Evolutionary conservation across 2,888 invertebrate genomes (phyloP).

Genomic region (Cerastis rubricosa): DNA sequence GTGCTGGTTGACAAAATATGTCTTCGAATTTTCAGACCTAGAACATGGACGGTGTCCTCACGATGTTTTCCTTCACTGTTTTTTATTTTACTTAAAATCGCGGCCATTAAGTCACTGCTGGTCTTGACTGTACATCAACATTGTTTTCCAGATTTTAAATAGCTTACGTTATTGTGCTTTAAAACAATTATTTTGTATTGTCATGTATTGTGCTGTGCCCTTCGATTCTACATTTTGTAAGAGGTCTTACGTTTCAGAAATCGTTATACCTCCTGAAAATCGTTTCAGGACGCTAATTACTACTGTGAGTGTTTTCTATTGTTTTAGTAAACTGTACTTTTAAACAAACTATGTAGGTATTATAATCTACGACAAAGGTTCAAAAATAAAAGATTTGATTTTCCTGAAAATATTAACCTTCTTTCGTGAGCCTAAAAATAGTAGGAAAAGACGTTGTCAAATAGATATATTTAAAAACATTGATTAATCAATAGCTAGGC

Average conservation of each 20-base stretch:
- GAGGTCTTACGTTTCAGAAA: background rate
- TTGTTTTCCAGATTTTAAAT: slow-evolving; percentile 27
- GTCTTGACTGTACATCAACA: background rate
- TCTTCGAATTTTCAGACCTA: background rate
- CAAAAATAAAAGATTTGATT: too few species aligned
- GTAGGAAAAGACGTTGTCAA: background rate
- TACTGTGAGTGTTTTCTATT: background rate
- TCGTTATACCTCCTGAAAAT: background rate
- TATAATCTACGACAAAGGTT: background rate
- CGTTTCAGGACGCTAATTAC: background rate
- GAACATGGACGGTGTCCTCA: background rate
- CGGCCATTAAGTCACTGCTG: background rate
- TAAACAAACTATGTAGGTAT: background rate
- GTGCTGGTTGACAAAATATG: background rate
- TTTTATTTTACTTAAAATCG: background rate
- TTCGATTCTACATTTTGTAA: background rate
- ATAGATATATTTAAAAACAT: background rate
- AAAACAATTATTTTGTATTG: slow-evolving; percentile 31
- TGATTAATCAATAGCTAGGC: too few species aligned
- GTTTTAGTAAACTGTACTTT: background rate
- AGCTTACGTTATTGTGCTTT: slow-evolving; percentile 36
- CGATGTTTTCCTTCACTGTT: background rate
- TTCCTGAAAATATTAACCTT: background rate
- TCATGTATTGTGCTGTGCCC: background rate
- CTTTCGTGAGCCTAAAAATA: background rate